These are phyloP conservation scores for Synergus itoensis DNA, from an alignment of 2,888 invertebrate species.

Conservation along the genomic window DNA sequence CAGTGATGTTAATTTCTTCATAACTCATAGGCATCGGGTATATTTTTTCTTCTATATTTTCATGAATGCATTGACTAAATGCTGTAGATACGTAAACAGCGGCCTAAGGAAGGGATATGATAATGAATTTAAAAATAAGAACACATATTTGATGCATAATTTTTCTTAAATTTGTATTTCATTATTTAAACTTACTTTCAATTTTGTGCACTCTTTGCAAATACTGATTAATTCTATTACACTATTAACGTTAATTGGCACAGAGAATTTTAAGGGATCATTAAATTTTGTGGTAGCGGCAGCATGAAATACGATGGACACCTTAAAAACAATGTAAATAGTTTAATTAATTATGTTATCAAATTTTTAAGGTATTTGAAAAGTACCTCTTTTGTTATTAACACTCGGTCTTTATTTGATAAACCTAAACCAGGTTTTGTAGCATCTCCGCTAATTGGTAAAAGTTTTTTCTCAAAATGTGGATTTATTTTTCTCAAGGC, in stretches of 20 bases:
- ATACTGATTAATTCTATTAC: slow-evolving; percentile 3
- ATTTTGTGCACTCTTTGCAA: background rate
- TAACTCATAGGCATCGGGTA: background rate
- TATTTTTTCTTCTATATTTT: slow-evolving; percentile 6
- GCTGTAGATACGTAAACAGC: slow-evolving; percentile 18
- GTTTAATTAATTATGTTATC: background rate
- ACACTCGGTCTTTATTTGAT: slow-evolving; percentile 68
- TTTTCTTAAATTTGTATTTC: no score
- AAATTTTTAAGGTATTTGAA: background rate
- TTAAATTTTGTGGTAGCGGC: slow-evolving; percentile 14
- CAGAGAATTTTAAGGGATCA: background rate
- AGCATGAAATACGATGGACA: background rate
- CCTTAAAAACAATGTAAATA: background rate
- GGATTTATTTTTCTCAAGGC: slow-evolving; percentile 61
- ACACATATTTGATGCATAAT: background rate
- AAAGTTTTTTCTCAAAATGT: slow-evolving; percentile 74
- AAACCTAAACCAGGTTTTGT: slow-evolving; percentile 73
- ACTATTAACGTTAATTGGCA: slow-evolving; percentile 12
- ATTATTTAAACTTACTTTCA: background rate
- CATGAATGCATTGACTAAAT: background rate
- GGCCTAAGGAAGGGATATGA: background rate
- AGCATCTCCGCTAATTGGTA: slow-evolving; percentile 76
- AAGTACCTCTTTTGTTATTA: slow-evolving; percentile 51
- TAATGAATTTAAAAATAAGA: background rate
- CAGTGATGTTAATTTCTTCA: slow-evolving; percentile 8